Evolutionary conservation across 2,888 invertebrate genomes (phyloP).

Genomic region (Caenorhabditis afra): DNA sequence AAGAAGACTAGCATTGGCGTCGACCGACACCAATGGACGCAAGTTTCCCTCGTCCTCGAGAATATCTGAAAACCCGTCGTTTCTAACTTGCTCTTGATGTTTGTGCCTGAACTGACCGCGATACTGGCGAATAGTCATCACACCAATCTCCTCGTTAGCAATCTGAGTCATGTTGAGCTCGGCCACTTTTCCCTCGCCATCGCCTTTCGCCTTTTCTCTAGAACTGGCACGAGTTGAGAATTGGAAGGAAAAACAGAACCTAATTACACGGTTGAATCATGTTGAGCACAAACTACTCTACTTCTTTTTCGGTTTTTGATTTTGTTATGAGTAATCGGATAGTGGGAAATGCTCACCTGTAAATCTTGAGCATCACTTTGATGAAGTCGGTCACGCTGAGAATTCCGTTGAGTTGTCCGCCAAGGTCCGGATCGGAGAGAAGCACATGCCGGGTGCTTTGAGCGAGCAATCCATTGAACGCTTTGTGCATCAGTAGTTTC

Average conservation of each 20-base stretch:
- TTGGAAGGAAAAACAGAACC: background rate
- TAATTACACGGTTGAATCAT: background rate
- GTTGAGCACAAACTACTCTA: too few relatives aligned
- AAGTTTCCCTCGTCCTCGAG: slow-evolving; percentile 49
- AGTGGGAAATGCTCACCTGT: slow-evolving; percentile 58
- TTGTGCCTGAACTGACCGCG: slow-evolving; percentile 50
- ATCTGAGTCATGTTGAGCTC: slow-evolving; percentile 56
- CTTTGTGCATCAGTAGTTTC: slow-evolving; percentile 95
- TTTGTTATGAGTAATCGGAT: too few relatives aligned
- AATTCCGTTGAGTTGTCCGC: slow-evolving; percentile 84
- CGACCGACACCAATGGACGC: slow-evolving; percentile 40
- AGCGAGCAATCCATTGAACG: slow-evolving; percentile 97
- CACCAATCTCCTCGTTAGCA: slow-evolving; percentile 69
- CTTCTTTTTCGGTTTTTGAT: too few relatives aligned
- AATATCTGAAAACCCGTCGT: slow-evolving; percentile 30
- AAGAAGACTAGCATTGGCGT: slow-evolving; percentile 84
- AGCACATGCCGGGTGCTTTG: slow-evolving; percentile 83
- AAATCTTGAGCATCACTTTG: slow-evolving; percentile 86
- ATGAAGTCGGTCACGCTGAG: slow-evolving; percentile 99
- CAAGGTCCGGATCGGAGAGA: slow-evolving; percentile 62
- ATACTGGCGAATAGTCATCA: slow-evolving; percentile 67
- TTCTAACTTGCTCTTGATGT: background rate
- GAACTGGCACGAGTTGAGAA: slow-evolving; percentile 16
- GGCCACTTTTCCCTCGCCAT: slow-evolving; percentile 16
- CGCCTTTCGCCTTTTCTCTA: slow-evolving; percentile 57